Conservation (phyloP, 2,888 invertebrate species). For the Eustalomyia histrio region DNA sequence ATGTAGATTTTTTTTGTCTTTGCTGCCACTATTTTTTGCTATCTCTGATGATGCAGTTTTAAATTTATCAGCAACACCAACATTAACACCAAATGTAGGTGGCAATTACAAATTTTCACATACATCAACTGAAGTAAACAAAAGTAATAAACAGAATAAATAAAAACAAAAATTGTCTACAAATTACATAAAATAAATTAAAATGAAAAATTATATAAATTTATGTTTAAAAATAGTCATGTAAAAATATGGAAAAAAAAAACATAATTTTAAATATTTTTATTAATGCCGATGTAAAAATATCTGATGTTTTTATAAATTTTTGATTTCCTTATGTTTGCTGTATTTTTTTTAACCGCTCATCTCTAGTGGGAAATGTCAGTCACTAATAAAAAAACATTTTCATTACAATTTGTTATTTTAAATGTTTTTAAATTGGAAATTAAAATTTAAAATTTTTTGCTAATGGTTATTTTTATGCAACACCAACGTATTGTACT, state of each 20-base stretch:
- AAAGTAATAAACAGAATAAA: constrained; percentile 2
- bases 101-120: constrained; percentile 52
- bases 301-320: too few species aligned
- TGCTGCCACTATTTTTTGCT: constrained; percentile 1
- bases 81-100: constrained; percentile 36
- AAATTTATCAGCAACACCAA: background rate
- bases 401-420: background rate
- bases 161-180: constrained; percentile 8
- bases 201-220: background rate
- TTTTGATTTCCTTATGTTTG: too few species aligned
- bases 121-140: background rate
- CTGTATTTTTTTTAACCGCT: background rate
- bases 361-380: constrained; percentile 26
- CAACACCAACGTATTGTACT: background rate
- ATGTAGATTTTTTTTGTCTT: background rate
- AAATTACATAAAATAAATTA: constrained; percentile 25
- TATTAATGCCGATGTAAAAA: too few species aligned
- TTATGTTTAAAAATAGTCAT: background rate
- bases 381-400: constrained; percentile 8
- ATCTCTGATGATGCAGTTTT: constrained; percentile 33
- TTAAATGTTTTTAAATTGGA: background rate
- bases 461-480: background rate
- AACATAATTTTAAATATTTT: too few species aligned
- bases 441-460: background rate
- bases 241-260: too few species aligned